phyloP scores from a whole-genome alignment of 1,140 invertebrate species.

The Drosophila micromelanica region DNA sequence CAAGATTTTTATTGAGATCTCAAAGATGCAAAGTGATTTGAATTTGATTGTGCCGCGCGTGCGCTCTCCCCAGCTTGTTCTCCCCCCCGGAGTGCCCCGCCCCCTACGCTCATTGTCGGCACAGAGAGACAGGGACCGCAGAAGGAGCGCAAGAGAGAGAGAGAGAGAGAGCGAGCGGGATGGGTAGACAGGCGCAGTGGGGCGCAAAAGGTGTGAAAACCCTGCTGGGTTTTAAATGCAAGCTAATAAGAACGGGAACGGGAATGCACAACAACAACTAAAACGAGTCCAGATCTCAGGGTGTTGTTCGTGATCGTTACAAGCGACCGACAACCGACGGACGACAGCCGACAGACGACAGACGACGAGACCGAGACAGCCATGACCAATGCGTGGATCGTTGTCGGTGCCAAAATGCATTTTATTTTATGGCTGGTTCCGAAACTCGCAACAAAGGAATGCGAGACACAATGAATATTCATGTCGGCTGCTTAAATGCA shows the following conservation, averaged over 20 bases:
- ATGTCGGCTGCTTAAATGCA: conserved; percentile 14
- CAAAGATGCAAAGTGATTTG: conserved; percentile 83
- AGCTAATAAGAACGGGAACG: conserved; percentile 79
- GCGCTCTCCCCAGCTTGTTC: conserved; percentile 30
- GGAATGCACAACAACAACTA: conserved; percentile 17
- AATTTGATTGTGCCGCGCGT: conserved; percentile 80
- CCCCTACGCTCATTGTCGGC: neutral
- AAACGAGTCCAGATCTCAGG: conserved; percentile 26
- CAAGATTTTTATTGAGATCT: conserved; percentile 80
- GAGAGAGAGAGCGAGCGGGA: conserved; percentile 7
- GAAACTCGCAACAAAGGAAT: conserved; percentile 29
- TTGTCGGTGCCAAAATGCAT: conserved; percentile 34
- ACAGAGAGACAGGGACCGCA: conserved; percentile 2
- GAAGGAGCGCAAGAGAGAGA: conserved; percentile 27
- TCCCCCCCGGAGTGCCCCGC: too few relatives aligned
- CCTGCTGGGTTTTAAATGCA: conserved; percentile 84
- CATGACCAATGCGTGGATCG: conserved; percentile 64
- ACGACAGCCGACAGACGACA: conserved; percentile 19
- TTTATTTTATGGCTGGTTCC: conserved; percentile 19
- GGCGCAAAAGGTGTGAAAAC: conserved; percentile 84
- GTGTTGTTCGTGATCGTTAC: conserved; percentile 49
- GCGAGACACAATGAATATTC: conserved; percentile 13
- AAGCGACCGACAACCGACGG: conserved; percentile 48
- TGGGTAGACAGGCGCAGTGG: conserved; percentile 55
- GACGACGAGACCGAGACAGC: conserved; percentile 44